Evolutionary conservation across 2,888 invertebrate species (phyloP), one percentile per base, ranked within the genome.

Genomic region (Drosophila algonquin): DNA sequence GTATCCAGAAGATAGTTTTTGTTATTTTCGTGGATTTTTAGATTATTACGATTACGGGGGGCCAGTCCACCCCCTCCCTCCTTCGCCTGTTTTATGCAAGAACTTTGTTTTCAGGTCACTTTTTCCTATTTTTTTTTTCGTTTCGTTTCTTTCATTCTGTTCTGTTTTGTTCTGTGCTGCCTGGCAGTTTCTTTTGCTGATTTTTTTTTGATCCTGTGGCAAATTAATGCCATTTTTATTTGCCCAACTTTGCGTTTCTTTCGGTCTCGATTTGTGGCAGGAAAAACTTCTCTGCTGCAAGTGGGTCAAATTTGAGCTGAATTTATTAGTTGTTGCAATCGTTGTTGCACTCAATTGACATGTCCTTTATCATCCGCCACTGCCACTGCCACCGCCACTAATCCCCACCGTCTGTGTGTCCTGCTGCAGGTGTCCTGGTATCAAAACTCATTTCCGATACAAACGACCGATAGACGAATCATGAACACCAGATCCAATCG

Each of bases 401-500:
- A 67, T 60, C 63, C 50, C 35, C 52, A n/a, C 53, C 45, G 35
- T 63, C 18, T 55, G 24, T 59, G 68, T 59, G 27, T 63, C 24
- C 21, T 55, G 10, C 73, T 89, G 54, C 93, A 95, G 95, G 94
- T 95, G 54, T 93, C 94, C 14, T 95, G 95, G 95, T 95, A 94
- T 91, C 95, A 95, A 88, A 95, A 95, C 89, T 95, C 95, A 69
- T 95, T 95, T 84, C 94, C 94, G 0, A 92, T 95, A 83, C 94
- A 94, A 79, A 94, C 94, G 16, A 94, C 95, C n/a, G 95, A 95
- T 79, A 93, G 95, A 9, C 94, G 95, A 64, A 93, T 94, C 16
- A 95, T 95, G 94, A 94, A 95, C n/a, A 94, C 94, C 6, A 92
- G 95, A 40, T 95, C 94, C 51, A 95, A 94, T 93, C 95, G 95